Conservation (phyloP, 1,140 invertebrate species). For the Thaumetopoea pityocampa region DNA sequence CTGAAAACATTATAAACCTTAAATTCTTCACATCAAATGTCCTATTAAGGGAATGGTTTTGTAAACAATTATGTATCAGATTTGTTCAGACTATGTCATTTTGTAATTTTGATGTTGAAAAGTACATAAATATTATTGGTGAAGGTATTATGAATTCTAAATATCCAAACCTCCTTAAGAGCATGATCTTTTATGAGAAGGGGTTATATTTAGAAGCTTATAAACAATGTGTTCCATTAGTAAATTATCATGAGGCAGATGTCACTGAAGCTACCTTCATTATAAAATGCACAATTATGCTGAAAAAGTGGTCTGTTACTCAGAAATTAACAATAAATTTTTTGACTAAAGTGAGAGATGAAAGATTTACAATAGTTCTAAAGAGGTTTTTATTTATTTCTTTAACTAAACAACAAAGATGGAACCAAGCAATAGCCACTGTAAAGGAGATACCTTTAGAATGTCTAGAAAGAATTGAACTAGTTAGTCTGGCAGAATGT, state of each 20-base stretch:
- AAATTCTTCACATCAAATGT: slow-evolving; percentile 46
- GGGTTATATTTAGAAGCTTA: slow-evolving; percentile 76
- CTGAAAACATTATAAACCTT: slow-evolving; percentile 42
- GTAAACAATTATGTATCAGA: slow-evolving; percentile 43
- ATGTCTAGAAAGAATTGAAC: slow-evolving; percentile 34
- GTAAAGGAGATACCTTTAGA: slow-evolving; percentile 38
- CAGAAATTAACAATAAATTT: slow-evolving; percentile 73
- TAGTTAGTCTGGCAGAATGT: slow-evolving; percentile 51
- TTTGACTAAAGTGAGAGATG: slow-evolving; percentile 50
- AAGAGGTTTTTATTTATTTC: slow-evolving; percentile 54
- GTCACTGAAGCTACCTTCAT: slow-evolving; percentile 52
- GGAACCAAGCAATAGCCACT: slow-evolving; percentile 58
- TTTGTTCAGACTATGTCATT: slow-evolving; percentile 51
- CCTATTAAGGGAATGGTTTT: slow-evolving; percentile 52
- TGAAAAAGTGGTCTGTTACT: slow-evolving; percentile 78
- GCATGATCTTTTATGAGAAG: slow-evolving; percentile 74
- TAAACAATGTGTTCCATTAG: slow-evolving; percentile 55
- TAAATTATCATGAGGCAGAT: slow-evolving; percentile 58
- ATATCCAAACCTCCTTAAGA: slow-evolving; percentile 78
- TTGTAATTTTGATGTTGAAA: slow-evolving; percentile 43
- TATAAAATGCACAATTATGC: slow-evolving; percentile 73
- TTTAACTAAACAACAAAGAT: slow-evolving; percentile 70
- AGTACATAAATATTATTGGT: slow-evolving; percentile 64
- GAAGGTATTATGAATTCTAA: slow-evolving; percentile 74
- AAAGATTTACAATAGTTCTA: slow-evolving; percentile 32